Percentiles rank a stretch among this genome's conserved stretches.
Conservation (phyloP, 2,113 vertebrate species). For the Pogonocichla stellata region DNA sequence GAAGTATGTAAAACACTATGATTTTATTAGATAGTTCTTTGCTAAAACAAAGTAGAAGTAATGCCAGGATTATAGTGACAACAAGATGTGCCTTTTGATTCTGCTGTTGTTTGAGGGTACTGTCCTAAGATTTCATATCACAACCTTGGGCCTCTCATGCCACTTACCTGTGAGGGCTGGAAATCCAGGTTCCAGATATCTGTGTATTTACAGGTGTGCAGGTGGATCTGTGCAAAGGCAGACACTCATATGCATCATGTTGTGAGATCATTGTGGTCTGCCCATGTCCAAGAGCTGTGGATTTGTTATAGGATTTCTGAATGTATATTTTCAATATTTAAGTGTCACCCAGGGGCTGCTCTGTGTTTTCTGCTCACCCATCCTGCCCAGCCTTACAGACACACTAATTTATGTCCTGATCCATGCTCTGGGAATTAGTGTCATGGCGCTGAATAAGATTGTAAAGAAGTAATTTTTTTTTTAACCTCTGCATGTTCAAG, state of each 20-base stretch:
- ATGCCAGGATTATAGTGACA: background rate
- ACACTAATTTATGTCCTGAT: conserved; percentile 38
- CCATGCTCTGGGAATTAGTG: conserved; percentile 48
- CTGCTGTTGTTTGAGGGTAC: background rate
- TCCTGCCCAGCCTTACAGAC: background rate
- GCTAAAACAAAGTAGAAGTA: background rate
- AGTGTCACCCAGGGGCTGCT: background rate
- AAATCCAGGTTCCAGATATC: background rate
- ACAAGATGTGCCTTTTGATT: background rate
- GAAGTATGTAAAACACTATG: background rate
- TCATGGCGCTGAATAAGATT: conserved; percentile 25
- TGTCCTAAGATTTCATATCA: background rate
- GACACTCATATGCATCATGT: background rate
- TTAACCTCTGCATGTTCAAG: conserved; percentile 64
- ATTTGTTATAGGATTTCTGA: background rate
- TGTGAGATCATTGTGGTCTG: background rate
- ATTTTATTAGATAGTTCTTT: background rate
- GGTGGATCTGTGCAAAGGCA: background rate
- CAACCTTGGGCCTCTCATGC: background rate
- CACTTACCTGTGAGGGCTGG: background rate
- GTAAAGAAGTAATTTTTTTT: conserved; percentile 56
- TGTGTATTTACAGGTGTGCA: background rate
- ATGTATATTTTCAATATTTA: background rate
- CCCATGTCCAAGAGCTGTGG: background rate
- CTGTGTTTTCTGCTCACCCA: background rate